These are phyloP conservation scores for Stenolophus ochropezus DNA, from an alignment of 2,888 invertebrate species.

Conservation along the genomic window DNA sequence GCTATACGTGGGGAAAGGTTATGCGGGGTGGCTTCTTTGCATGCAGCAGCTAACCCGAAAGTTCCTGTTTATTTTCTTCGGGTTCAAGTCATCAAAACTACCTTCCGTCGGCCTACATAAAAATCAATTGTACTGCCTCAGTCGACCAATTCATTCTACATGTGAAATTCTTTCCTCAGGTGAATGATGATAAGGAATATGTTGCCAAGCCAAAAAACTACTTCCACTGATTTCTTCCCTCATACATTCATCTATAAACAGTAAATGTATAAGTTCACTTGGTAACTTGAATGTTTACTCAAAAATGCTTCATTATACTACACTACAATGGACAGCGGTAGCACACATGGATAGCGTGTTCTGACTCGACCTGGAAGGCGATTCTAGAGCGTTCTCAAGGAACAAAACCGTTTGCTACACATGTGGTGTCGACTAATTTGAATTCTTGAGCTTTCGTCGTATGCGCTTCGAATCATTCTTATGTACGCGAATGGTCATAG, in stretches of 20 bases:
- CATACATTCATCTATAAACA: neutral
- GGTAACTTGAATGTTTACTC: no score
- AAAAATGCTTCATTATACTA: no score
- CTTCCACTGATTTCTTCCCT: neutral
- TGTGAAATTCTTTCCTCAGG: slow-evolving; percentile 54
- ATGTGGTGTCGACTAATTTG: neutral
- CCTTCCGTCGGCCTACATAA: slow-evolving; percentile 46
- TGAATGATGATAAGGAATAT: slow-evolving; percentile 17
- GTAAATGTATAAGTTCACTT: no score
- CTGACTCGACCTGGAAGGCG: no score
- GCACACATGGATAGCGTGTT: no score
- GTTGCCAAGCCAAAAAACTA: slow-evolving; percentile 3
- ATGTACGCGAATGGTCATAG: neutral
- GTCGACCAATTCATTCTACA: slow-evolving; percentile 51
- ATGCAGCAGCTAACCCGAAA: neutral
- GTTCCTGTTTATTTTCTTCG: slow-evolving; percentile 7
- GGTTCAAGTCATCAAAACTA: slow-evolving; percentile 46
- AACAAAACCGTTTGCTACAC: neutral
- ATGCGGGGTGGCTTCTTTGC: slow-evolving; percentile 13
- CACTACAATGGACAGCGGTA: no score
- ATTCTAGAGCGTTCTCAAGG: neutral
- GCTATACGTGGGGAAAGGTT: neutral
- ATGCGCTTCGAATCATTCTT: neutral
- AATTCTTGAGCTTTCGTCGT: neutral
- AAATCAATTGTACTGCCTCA: slow-evolving; percentile 49